Percentiles rank a stretch among this genome's conserved stretches.
phyloP scores from a whole-genome alignment of 1,140 invertebrate species.

The Lucilia cuprina region DNA sequence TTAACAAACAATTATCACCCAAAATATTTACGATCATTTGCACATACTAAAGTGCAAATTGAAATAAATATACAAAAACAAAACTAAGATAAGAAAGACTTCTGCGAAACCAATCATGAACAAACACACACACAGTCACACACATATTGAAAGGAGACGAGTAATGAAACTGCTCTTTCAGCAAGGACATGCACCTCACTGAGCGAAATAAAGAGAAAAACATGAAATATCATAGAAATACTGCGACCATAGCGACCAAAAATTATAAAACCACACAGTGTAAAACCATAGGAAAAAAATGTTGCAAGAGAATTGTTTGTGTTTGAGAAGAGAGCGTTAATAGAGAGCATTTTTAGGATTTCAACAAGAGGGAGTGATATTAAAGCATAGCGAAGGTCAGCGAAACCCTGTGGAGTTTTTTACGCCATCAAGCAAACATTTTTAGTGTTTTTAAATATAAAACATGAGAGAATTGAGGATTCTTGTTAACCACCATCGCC shows the following conservation, averaged over 20 bases:
- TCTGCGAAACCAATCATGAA: conserved; percentile 49
- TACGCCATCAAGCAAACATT: conserved; percentile 1
- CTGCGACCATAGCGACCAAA: conserved; percentile 58
- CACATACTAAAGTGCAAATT: neutral
- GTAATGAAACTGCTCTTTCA: neutral
- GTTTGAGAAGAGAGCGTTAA: neutral
- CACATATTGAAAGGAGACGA: neutral
- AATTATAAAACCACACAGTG: conserved; percentile 50
- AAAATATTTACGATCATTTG: conserved; percentile 57
- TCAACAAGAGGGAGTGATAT: neutral
- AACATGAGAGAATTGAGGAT: neutral
- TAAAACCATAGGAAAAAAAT: neutral
- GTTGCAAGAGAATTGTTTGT: neutral
- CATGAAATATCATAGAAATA: conserved; percentile 42
- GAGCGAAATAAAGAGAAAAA: conserved; percentile 39
- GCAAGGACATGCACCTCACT: conserved; percentile 55
- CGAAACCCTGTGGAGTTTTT: conserved; percentile 26
- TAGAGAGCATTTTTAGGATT: neutral
- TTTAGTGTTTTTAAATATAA: neutral
- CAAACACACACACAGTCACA: neutral
- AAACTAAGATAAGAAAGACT: neutral
- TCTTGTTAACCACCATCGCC: conserved; percentile 9
- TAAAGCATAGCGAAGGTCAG: conserved; percentile 30
- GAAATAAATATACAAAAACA: neutral
- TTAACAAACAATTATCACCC: conserved; percentile 61